Evolutionary conservation across 2,888 invertebrate genomes (phyloP).

Genomic region (Yponomeuta plumbellus): DNA sequence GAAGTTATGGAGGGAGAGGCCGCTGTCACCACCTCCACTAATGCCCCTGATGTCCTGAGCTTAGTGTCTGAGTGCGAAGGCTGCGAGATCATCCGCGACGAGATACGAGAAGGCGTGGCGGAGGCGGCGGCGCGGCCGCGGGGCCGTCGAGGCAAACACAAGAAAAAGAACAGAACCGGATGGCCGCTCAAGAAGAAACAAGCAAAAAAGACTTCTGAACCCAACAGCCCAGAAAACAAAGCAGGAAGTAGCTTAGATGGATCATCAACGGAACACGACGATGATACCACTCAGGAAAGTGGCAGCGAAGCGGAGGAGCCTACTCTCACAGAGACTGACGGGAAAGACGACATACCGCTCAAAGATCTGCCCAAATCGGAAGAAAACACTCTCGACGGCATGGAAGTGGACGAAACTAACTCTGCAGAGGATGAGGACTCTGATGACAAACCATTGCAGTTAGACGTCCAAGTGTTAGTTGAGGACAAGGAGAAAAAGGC

Average conservation of each 20-base stretch:
- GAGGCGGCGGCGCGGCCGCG: slow-evolving; percentile 34
- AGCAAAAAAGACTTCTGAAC: slow-evolving; percentile 48
- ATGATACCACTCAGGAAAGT: slow-evolving; percentile 49
- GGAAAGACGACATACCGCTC: slow-evolving; percentile 33
- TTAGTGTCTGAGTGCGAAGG: slow-evolving; percentile 62
- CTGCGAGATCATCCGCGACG: slow-evolving; percentile 60
- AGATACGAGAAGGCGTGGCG: slow-evolving; percentile 43
- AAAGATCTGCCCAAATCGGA: slow-evolving; percentile 30
- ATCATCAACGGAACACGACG: slow-evolving; percentile 53
- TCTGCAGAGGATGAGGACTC: slow-evolving; percentile 20
- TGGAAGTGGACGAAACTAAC: slow-evolving; percentile 15
- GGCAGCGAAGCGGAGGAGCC: slow-evolving; percentile 49
- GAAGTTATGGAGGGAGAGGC: slow-evolving; percentile 52
- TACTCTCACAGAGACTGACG: slow-evolving; percentile 38
- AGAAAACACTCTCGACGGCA: slow-evolving; percentile 14
- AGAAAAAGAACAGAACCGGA: slow-evolving; percentile 87
- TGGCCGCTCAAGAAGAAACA: slow-evolving; percentile 81
- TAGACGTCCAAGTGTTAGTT: slow-evolving; percentile 40
- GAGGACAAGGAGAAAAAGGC: slow-evolving; percentile 33
- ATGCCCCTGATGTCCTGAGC: slow-evolving; percentile 59
- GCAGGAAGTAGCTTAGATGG: slow-evolving; percentile 45
- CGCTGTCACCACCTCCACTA: slow-evolving; percentile 47
- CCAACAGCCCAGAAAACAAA: slow-evolving; percentile 46
- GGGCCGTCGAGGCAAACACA: slow-evolving; percentile 70
- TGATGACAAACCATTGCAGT: slow-evolving; percentile 33